Evolutionary conservation across 2,888 invertebrate genomes (phyloP).

Genomic region (Microlaimidae sp.): DNA sequence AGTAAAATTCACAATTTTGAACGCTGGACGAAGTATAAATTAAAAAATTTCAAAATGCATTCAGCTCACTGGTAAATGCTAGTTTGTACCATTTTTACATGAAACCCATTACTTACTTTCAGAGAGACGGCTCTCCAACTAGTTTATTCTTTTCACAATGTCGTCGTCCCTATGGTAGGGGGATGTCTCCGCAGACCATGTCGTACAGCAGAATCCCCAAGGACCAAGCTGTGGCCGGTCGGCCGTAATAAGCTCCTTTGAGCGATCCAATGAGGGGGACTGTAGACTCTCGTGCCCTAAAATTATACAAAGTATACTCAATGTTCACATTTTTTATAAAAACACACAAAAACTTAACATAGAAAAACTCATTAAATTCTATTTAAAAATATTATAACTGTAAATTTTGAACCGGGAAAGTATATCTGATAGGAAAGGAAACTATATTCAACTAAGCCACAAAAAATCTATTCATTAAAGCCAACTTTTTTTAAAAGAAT

Average conservation of each 20-base stretch:
- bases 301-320: constrained; percentile 9
- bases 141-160: constrained; percentile 39
- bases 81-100: not conserved
- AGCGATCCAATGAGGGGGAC: constrained; percentile 49
- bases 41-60: not conserved
- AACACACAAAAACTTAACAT: too few relatives aligned
- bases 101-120: constrained; percentile 13
- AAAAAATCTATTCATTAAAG: too few relatives aligned
- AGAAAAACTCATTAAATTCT: too few relatives aligned
- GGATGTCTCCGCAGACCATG: constrained; percentile 50
- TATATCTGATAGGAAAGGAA: too few relatives aligned
- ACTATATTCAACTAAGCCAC: too few relatives aligned
- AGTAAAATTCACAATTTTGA: not conserved
- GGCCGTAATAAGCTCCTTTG: constrained; percentile 44
- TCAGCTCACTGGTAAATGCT: not conserved
- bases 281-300: constrained; percentile 49
- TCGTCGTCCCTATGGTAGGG: constrained; percentile 47
- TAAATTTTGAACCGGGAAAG: too few relatives aligned
- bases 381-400: too few relatives aligned
- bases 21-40: not conserved
- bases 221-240: constrained; percentile 48
- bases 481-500: too few relatives aligned
- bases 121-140: constrained; percentile 1
- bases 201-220: constrained; percentile 48
- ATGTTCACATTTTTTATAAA: too few relatives aligned